These are phyloP conservation scores for Dolichallabes microphthalmus DNA, from an alignment of 2,113 vertebrate genomes.

Conservation along the genomic window DNA sequence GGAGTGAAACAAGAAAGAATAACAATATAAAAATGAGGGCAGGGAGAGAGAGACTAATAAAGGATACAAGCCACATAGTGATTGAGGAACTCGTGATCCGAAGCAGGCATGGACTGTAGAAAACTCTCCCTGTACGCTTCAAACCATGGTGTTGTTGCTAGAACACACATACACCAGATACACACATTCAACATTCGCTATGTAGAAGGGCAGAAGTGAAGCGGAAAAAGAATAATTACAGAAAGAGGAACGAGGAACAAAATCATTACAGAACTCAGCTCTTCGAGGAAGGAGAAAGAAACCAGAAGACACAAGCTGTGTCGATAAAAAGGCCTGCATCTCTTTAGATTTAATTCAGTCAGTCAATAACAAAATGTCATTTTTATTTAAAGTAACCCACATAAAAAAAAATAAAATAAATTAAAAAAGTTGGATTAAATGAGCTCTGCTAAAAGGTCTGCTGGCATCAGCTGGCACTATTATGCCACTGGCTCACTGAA, in stretches of 20 bases:
- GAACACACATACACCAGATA: conserved; percentile 56
- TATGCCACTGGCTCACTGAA: neutral
- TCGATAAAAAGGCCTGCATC: neutral
- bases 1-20: neutral
- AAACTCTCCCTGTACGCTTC: conserved; percentile 95
- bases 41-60: conserved; percentile 46
- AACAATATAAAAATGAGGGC: neutral
- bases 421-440: neutral
- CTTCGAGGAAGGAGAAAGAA: conserved; percentile 1
- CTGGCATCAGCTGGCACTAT: neutral
- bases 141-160: conserved; percentile 97
- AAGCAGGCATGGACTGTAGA: conserved; percentile 91
- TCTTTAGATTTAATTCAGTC: neutral
- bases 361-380: neutral
- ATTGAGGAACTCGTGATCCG: conserved; percentile 95
- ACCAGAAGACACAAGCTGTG: neutral
- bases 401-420: neutral
- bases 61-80: conserved; percentile 99
- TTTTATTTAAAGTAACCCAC: neutral
- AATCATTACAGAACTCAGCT: neutral
- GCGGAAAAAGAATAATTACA: neutral
- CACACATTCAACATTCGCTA: neutral
- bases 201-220: neutral
- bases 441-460: neutral
- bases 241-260: conserved; percentile 2